Evolutionary conservation across 35 echinoderm and acorn worm species (phyloP).

Genomic region (Apostichopus japonicus): DNA sequence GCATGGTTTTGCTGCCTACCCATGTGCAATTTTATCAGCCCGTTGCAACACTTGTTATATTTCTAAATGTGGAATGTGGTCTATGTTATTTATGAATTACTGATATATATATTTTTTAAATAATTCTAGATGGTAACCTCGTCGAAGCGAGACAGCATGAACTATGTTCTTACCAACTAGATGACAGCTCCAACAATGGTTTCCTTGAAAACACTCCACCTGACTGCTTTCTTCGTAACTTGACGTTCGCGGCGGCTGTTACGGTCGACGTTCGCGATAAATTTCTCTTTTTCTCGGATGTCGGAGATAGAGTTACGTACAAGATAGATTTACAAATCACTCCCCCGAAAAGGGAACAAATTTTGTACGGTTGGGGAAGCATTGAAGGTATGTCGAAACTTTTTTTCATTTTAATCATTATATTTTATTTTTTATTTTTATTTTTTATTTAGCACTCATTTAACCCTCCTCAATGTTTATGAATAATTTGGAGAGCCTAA

Average conservation of each 20-base stretch:
- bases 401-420: no score
- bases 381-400: constrained; percentile 19
- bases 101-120: no score
- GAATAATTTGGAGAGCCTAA: no score
- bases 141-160: constrained; percentile 38
- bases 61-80: no score
- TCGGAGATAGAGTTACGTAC: constrained; percentile 23
- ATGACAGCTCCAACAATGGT: background rate
- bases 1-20: no score
- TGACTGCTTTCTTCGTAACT: constrained; percentile 30
- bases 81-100: no score
- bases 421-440: no score
- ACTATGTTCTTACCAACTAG: constrained; percentile 18
- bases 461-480: no score
- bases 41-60: no score
- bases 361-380: constrained; percentile 48
- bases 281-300: constrained; percentile 23
- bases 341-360: background rate
- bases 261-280: constrained; percentile 38
- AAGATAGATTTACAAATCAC: constrained; percentile 16
- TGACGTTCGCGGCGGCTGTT: constrained; percentile 35
- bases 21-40: no score
- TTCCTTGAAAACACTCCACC: background rate
- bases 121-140: constrained; percentile 3
- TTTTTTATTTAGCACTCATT: no score